Conservation (phyloP, 2,888 invertebrate genomes). For the Morpho helenor region DNA sequence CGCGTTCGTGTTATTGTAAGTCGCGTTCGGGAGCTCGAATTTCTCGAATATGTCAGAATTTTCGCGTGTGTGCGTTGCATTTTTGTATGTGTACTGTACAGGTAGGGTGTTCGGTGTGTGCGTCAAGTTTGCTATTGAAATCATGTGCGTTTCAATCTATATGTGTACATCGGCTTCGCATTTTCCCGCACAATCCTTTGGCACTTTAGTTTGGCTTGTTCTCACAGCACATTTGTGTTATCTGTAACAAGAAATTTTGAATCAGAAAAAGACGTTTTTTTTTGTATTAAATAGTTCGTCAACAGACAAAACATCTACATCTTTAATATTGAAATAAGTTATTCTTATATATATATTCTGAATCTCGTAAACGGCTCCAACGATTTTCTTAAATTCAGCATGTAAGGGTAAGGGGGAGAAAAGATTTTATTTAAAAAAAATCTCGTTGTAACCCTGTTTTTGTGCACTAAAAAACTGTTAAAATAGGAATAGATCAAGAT, state of each 20-base stretch:
- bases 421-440: no score
- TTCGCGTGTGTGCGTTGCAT: constrained; percentile 39
- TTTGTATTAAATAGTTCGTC: no score
- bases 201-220: constrained; percentile 17
- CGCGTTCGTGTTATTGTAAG: constrained; percentile 41
- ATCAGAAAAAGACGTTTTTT: no score
- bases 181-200: constrained; percentile 35
- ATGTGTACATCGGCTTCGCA: constrained; percentile 43
- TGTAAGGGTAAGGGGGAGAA: no score
- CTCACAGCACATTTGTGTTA: constrained; percentile 11
- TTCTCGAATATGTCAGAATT: constrained; percentile 30
- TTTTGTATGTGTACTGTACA: constrained; percentile 43
- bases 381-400: no score
- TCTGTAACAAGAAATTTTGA: constrained; percentile 24
- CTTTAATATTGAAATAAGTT: no score
- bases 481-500: no score
- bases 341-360: no score
- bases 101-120: constrained; percentile 44
- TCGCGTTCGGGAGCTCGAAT: constrained; percentile 35
- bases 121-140: constrained; percentile 63
- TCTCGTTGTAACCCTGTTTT: no score
- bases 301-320: no score
- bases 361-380: no score
- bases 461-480: no score
- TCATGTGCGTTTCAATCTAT: constrained; percentile 57